Base-by-base conservation (phyloP, 2,113 vertebrate genomes). In the Rana temporaria region DNA sequence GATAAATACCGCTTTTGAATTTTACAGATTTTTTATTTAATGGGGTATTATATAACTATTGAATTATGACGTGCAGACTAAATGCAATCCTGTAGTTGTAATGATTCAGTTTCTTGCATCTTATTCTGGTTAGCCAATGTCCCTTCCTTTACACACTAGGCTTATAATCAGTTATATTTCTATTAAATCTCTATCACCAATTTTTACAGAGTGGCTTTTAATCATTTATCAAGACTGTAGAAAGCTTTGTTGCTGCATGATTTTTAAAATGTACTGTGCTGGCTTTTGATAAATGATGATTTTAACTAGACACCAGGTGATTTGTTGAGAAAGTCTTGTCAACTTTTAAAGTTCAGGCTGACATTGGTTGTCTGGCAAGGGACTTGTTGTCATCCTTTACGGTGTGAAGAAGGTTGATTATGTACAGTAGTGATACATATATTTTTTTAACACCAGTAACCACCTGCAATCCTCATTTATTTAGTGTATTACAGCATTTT, bases 1-100 rank as follows among this genome's bases (percentile, higher is more conserved):
- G 72, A 75, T 62, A 42, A 75, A 62, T 75, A 56, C 7, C 30
- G 56, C 30, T 75, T 42, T 38, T 56, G 72, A 62, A 42, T 75
- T 75, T 75, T 57, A 73, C 70, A 56, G 55, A 56, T 73, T 73
- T 72, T 67, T 73, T 73, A 56, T 42, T 62, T 59, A 48, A 48
- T 48, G 38, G 30, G 55, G 72, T 59, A 75, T 75, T 62, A 30
- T 75, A 60, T 75, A 75, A 75, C 72, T 60, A 60, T 75, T 32
- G 60, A 32, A 75, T 75, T 75, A 75, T 60, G 72, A 62, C 34
- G 22, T 38, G 24, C 57, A 75, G 72, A 17, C 4, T 73, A 53
- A 32, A 12, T 57, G 55, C 24, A 56, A n/a, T 11, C 6, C n/a
- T 12, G 55, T 9, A 30, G 52, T 24, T 71, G 69, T 59, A 59